phyloP scores from a whole-genome alignment of 2,797 vertebrate species.

The Peromyscus aztecus region DNA sequence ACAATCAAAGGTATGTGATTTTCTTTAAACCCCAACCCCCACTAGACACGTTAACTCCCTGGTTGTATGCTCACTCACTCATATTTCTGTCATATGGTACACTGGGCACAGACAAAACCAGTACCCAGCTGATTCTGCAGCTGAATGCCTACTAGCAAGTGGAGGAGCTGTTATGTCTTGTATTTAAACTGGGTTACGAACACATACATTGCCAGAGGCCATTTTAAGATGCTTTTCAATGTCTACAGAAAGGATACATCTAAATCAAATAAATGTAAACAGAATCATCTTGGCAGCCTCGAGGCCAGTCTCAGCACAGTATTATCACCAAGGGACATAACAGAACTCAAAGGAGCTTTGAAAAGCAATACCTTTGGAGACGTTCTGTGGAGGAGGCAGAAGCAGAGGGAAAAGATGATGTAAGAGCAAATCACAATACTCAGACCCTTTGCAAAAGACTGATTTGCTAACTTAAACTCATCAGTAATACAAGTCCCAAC shows the following conservation, averaged over 20 bases:
- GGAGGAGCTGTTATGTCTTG: neutral
- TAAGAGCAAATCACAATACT: neutral
- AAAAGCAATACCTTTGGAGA: slow-evolving; percentile 31
- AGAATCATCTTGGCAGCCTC: neutral
- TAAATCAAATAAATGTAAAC: slow-evolving; percentile 70
- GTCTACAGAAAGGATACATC: slow-evolving; percentile 49
- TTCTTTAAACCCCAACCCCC: neutral
- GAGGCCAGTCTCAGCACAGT: neutral
- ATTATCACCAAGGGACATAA: neutral
- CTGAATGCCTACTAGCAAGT: neutral
- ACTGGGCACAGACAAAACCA: neutral
- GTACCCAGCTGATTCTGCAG: neutral
- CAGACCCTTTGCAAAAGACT: neutral
- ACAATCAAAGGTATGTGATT: neutral
- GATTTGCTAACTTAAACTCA: neutral
- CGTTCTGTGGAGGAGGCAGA: neutral
- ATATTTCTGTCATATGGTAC: neutral
- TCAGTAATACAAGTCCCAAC: neutral
- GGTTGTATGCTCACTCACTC: neutral
- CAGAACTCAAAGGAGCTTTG: slow-evolving; percentile 53
- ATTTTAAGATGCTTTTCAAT: neutral
- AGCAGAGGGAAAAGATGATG: neutral
- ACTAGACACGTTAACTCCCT: neutral
- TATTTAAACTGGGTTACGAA: slow-evolving; percentile 25
- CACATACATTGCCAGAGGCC: neutral